Conservation (phyloP, 2,113 vertebrate genomes). For the Cyprinodon brontotheroides region DNA sequence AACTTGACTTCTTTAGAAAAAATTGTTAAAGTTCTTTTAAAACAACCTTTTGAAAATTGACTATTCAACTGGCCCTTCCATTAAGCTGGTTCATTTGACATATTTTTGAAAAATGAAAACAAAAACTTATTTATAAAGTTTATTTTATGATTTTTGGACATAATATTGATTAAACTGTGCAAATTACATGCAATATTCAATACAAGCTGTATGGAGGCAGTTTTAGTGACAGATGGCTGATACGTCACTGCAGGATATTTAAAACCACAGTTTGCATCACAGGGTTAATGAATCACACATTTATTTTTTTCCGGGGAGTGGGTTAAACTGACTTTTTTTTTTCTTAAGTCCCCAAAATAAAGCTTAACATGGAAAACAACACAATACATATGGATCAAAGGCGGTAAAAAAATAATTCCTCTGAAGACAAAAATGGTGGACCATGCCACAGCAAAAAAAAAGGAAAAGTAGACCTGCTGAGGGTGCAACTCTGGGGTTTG, state of each 20-base stretch:
- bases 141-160: slow-evolving; percentile 53
- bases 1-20: no score
- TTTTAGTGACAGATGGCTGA: slow-evolving; percentile 5
- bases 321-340: neutral
- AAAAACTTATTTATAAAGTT: slow-evolving; percentile 30
- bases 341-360: slow-evolving; percentile 25
- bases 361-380: slow-evolving; percentile 46
- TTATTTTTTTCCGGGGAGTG: neutral
- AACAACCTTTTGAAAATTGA: no score
- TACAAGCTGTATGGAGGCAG: slow-evolving; percentile 25
- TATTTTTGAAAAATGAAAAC: neutral
- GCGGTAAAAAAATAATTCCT: slow-evolving; percentile 83
- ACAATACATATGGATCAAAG: slow-evolving; percentile 60
- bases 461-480: slow-evolving; percentile 21
- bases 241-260: neutral
- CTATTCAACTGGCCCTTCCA: no score
- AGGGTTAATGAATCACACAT: neutral
- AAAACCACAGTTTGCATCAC: slow-evolving; percentile 13
- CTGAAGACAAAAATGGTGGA: slow-evolving; percentile 63
- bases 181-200: slow-evolving; percentile 56
- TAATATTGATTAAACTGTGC: slow-evolving; percentile 43
- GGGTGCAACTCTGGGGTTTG: slow-evolving; percentile 25
- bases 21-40: no score
- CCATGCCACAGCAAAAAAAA: slow-evolving; percentile 38
- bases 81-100: neutral